Evolutionary conservation across 2,888 invertebrate species (phyloP), one percentile per base, ranked within the genome.

Genomic region (Digitonthophagus gazella): DNA sequence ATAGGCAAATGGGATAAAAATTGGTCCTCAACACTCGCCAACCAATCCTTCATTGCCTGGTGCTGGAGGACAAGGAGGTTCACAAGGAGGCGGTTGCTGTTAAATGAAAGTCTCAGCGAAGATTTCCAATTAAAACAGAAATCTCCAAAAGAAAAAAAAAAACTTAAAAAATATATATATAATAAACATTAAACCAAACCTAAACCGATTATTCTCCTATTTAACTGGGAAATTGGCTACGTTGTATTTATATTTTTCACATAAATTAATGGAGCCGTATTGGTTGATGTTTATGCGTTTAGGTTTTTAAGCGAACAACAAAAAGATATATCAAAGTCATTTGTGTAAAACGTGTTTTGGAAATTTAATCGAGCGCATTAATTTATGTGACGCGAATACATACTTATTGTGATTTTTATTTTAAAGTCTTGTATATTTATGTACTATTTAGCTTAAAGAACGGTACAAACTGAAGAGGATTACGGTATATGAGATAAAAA

Each of bases 1-100:
- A 15, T 82, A 98, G 98, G 98, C 98, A 75, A 99, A 99, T 84
- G 98, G 99, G 78, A 99, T 99, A 83, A 99, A 99, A 89, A 96
- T 99, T 79, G 99, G 98, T 67, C 98, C 98, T 72, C 98, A 98
- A 85, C 97, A 98, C 86, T 96, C 97, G 72, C 95, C 96, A 68
- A 93, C 93, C 79, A 93, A 90, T 83, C 91, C 93, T 28, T 90
- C 90, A 78, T 84, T 92, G 82, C 89, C 92, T 64, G 92, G 91
- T 15, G 89, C 94, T 71, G 93, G 93, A 75, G 91, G 91, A 71
- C 91, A 92, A 73, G 93, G 93, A 71, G 90, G 90, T 61, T 90
- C 89, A 80, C 92, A 93, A 79, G 92, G 93, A 74, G 94, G 95
- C 74, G 96, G 96, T 81, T 97, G 97, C 86, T 97, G 93, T 89